Evolutionary conservation across 2,797 vertebrate genomes (phyloP), one percentile per base, ranked within the genome.

Genomic region (Hypotaenidia okinawae): DNA sequence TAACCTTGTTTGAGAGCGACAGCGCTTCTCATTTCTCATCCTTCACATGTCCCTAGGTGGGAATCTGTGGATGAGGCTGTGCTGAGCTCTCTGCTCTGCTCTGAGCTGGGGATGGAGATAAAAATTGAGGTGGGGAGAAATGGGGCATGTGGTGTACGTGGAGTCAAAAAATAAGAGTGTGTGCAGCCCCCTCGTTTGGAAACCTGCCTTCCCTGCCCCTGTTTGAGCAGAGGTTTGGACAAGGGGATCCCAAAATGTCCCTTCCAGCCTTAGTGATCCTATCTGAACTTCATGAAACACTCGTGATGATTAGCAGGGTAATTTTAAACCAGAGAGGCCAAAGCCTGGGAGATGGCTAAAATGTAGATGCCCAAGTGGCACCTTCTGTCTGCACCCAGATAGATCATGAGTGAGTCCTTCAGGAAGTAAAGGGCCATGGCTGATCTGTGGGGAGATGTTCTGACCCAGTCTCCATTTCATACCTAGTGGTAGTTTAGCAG

Each of bases 101-200:
- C 41, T 32, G 54, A 37, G 33, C 51, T 49, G 41, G 41, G 3
- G 10, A 27, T 75, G 62, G 23, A 16, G n/a, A 30, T 57, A 37
- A 41, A 63, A 39, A 6, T 3, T 21, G 9, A 12, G 16, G 27
- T 13, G 11, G 3, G 3, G 21, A 11, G 16, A 47, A 75, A 87
- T 24, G 16, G 21, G 37, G 12, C 14, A 33, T 7, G 11, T n/a
- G 14, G 19, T 3, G 28, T 0, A 1, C 11, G 4, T 1, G 6
- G 39, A n/a, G 28, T 6, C 11, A 3, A 52, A 57, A 88, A 52
- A 55, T 24, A 58, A 24, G 28, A 63, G 37, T 27, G 14, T 9
- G 9, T 32, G 37, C 22, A 33, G 49, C 14, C 4, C 9, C 10
- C 25, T 69, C 16, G 39, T 41, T 7, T 33, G 49, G 59, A 59